Conservation (phyloP, 2,888 invertebrate genomes). For the Plebejus anna region DNA sequence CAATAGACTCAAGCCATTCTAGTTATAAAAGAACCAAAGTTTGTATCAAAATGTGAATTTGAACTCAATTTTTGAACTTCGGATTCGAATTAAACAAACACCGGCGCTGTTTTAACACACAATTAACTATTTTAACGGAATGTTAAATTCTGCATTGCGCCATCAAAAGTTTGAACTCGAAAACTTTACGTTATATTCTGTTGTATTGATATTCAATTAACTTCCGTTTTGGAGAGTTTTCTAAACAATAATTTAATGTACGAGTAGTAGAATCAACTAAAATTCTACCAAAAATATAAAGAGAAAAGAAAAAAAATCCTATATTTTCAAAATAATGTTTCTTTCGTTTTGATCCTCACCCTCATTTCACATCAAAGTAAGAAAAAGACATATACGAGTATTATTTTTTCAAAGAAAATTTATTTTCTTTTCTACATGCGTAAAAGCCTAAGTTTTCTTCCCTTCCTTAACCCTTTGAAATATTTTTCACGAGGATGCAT, state of each 20-base stretch:
- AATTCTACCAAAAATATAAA: not conserved
- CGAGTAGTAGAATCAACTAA: not conserved
- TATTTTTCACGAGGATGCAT: not conserved
- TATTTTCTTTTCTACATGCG: not conserved
- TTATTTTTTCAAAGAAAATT: not conserved
- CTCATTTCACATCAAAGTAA: not conserved
- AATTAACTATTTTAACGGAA: slow-evolving; percentile 53
- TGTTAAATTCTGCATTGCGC: slow-evolving; percentile 62
- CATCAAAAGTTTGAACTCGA: slow-evolving; percentile 52
- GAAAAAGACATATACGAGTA: not conserved
- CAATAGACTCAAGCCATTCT: slow-evolving; percentile 51
- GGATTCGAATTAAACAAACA: slow-evolving; percentile 45
- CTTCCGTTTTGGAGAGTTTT: not conserved
- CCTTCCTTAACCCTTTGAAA: not conserved
- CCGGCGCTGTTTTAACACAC: slow-evolving; percentile 42
- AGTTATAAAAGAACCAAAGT: slow-evolving; percentile 62
- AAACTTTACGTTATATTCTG: slow-evolving; percentile 45
- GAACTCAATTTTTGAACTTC: slow-evolving; percentile 52
- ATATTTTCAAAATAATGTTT: not conserved
- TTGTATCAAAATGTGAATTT: slow-evolving; percentile 58
- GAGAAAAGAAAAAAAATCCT: too few relatives aligned
- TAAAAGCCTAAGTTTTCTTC: not conserved
- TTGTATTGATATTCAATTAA: slow-evolving; percentile 1
- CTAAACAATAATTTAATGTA: not conserved
- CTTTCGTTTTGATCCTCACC: not conserved